These are phyloP conservation scores for Malthinus flaveolus DNA, from an alignment of 2,888 invertebrate species.

Conservation along the genomic window DNA sequence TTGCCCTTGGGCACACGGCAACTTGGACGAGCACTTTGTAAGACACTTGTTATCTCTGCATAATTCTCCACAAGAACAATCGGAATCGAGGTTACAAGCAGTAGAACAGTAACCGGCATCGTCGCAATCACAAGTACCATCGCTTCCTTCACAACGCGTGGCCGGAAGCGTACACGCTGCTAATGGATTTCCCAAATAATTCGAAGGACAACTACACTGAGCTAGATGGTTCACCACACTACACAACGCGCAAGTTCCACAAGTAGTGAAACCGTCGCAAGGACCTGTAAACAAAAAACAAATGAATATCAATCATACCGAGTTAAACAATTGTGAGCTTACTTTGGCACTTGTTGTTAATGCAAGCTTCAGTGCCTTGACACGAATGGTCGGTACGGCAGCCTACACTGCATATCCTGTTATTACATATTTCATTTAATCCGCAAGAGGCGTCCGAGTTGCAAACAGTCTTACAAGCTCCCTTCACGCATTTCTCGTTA, in stretches of 20 bases:
- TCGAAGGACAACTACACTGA: slow-evolving; percentile 82
- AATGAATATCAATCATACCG: too few relatives aligned
- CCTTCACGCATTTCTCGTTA: slow-evolving; percentile 83
- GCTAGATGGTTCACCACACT: slow-evolving; percentile 81
- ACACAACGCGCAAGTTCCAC: slow-evolving; percentile 84
- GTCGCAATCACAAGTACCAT: slow-evolving; percentile 79
- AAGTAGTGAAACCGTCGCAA: slow-evolving; percentile 71
- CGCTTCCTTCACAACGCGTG: slow-evolving; percentile 70
- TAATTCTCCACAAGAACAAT: slow-evolving; percentile 82
- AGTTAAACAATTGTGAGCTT: slow-evolving; percentile 38
- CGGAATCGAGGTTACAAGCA: slow-evolving; percentile 65
- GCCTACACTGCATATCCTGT: slow-evolving; percentile 82
- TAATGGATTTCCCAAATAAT: slow-evolving; percentile 81
- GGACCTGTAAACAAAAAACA: slow-evolving; percentile 79
- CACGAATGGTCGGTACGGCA: slow-evolving; percentile 85
- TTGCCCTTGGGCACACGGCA: slow-evolving; percentile 75
- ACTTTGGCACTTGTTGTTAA: slow-evolving; percentile 81
- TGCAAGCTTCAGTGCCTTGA: slow-evolving; percentile 73
- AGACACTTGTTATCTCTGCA: slow-evolving; percentile 76
- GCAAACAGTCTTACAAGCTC: slow-evolving; percentile 82
- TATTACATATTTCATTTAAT: slow-evolving; percentile 83
- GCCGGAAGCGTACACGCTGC: slow-evolving; percentile 75
- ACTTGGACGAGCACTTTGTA: slow-evolving; percentile 68
- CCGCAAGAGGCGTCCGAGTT: slow-evolving; percentile 83
- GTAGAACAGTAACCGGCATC: slow-evolving; percentile 78